Conservation (phyloP, 2,113 vertebrate genomes). For the Sinocyclocheilus anophthalmus region DNA sequence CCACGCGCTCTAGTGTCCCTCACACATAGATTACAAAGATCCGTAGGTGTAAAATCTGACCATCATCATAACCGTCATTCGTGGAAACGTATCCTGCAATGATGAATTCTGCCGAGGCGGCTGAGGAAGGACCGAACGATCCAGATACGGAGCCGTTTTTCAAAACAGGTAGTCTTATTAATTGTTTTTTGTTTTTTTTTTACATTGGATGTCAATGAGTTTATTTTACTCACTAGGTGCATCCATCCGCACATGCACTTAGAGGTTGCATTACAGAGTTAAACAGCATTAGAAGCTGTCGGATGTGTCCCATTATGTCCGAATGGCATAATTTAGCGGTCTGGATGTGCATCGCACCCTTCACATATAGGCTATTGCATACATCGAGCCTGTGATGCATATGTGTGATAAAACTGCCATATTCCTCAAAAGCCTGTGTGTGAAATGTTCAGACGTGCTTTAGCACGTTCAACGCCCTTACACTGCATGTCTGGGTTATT, state of each 20-base stretch:
- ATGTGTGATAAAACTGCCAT: constrained; percentile 35
- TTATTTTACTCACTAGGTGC: neutral
- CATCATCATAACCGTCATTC: constrained; percentile 24
- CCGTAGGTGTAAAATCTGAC: constrained; percentile 48
- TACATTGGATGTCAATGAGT: neutral
- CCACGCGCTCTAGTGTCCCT: constrained; percentile 52
- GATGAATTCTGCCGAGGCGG: constrained; percentile 84
- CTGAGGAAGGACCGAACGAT: constrained; percentile 83
- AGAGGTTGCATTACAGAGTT: neutral
- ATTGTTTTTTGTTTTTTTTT: constrained; percentile 43
- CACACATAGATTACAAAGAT: constrained; percentile 51
- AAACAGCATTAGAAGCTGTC: neutral
- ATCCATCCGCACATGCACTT: neutral
- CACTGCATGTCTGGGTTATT: neutral
- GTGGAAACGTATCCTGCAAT: constrained; percentile 45
- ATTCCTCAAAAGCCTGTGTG: constrained; percentile 43
- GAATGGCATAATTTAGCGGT: neutral
- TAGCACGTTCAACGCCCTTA: constrained; percentile 33
- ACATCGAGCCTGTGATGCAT: constrained; percentile 8
- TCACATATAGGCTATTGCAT: neutral
- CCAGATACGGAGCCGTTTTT: constrained; percentile 87
- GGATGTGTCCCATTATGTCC: constrained; percentile 1
- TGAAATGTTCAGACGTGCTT: constrained; percentile 27
- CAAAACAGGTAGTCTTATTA: constrained; percentile 78
- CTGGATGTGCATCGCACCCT: constrained; percentile 42